Base-by-base conservation (phyloP, 2,888 invertebrate species). In the Melanophora roralis region DNA sequence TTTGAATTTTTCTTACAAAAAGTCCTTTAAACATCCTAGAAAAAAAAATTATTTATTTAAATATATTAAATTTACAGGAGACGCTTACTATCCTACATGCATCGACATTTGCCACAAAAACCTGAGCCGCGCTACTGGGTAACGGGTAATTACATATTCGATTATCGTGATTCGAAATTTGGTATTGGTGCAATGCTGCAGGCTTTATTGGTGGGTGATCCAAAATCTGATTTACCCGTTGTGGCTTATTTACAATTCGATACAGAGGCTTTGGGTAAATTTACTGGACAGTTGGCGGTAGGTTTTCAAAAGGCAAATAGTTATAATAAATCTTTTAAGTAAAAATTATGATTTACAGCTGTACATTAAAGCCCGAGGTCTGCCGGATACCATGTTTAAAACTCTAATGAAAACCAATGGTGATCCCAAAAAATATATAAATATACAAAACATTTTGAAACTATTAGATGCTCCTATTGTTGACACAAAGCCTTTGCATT, bases 121-220 rank as follows among this genome's bases (percentile, higher is more conserved):
- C 91, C 92, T 7, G 91, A 91, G 1, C 87, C 89, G 9, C 90
- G 92, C 5, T 92, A 92, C 83, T 93, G 94, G 92, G 92, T 93
- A 0, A 94, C 94, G 0, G 94, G 94, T 32, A 94, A 94, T 88
- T 94, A 94, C 85, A 91, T 95, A 71, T 91, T 94, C 82, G 94
- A 94, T 79, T 93, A 93, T 83, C 92, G 93, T n/a, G 93, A 94
- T 83, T 91, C 92, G 0, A 92, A 92, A 38, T 90, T 92, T 75
- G 92, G 92, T 57, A 92, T 92, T 74, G 93, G 93, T 0, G 91
- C 92, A 2, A 90, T 93, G 89, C 83, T 92, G 16, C 92, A 93
- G 83, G 90, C 93, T 23, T 89, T 94, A 78, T 91, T 93, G 8
- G 92, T 94, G 2, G 94, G 93, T 0, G 94, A 94, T 85, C 91